Percentiles rank a stretch among this genome's conserved stretches.
Evolutionary conservation across 2,797 vertebrate genomes (phyloP).

Genomic region (Karalla daura): DNA sequence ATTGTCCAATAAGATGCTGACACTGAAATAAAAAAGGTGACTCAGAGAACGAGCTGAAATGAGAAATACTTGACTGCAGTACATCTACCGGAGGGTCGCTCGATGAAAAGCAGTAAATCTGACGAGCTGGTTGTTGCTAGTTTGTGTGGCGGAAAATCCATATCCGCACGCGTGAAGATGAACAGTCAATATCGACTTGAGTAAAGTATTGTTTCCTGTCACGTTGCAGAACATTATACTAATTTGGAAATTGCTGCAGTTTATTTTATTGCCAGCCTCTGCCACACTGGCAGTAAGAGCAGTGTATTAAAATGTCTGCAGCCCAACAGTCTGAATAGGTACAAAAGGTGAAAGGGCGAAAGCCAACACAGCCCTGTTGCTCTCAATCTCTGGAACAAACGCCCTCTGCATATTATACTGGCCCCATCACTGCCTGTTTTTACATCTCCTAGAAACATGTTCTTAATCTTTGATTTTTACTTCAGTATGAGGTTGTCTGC

Average conservation of each 20-base stretch:
- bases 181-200: conserved; percentile 34
- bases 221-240: conserved; percentile 17
- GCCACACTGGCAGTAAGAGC: background rate
- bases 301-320: conserved; percentile 5
- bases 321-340: background rate
- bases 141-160: conserved; percentile 50
- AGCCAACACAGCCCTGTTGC: conserved; percentile 8
- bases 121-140: conserved; percentile 50
- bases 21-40: conserved; percentile 3
- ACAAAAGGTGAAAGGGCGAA: conserved; percentile 1
- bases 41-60: conserved; percentile 16
- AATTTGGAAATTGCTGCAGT: conserved; percentile 31
- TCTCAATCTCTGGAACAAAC: too few species aligned
- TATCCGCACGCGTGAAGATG: conserved; percentile 37
- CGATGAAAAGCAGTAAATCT: conserved; percentile 61
- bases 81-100: conserved; percentile 5
- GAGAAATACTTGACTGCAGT: conserved; percentile 11
- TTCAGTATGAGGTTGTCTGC: too few species aligned
- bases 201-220: conserved; percentile 25
- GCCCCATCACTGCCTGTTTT: too few species aligned
- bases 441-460: too few species aligned
- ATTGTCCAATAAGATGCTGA: conserved; percentile 42
- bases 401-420: too few species aligned
- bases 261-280: conserved; percentile 18
- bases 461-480: too few species aligned